Conservation (phyloP, 2,797 vertebrate genomes). For the Arvicola amphibius region DNA sequence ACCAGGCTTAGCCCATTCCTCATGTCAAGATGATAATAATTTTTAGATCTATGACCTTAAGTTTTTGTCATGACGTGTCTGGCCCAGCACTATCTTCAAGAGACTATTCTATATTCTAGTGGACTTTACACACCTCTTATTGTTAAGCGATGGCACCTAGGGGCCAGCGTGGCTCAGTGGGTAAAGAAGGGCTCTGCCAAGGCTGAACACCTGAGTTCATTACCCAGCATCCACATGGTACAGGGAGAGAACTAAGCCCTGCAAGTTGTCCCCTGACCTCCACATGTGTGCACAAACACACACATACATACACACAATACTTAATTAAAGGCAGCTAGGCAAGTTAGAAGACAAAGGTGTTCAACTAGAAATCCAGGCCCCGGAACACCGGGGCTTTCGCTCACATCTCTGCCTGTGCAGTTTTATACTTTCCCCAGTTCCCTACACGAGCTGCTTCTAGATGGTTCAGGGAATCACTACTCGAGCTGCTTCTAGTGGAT, state of each 20-base stretch:
- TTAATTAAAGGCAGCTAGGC: constrained; percentile 1
- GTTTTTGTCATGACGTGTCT: constrained; percentile 2
- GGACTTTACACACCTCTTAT: background rate
- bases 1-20: background rate
- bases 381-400: background rate
- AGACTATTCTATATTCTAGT: background rate
- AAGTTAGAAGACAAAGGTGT: background rate
- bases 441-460: constrained; percentile 32
- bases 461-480: constrained; percentile 3
- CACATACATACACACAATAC: background rate
- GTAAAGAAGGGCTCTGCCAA: too few species aligned
- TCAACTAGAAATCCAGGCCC: constrained; percentile 58
- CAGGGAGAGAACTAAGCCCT: background rate
- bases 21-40: background rate
- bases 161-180: background rate
- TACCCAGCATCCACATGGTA: background rate
- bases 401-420: background rate
- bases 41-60: background rate
- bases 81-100: constrained; percentile 40
- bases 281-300: background rate
- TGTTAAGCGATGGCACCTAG: constrained; percentile 40
- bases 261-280: background rate
- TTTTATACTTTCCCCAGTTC: constrained; percentile 18
- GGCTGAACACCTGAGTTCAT: background rate
- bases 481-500: constrained; percentile 30